phyloP scores from a whole-genome alignment of 2,888 invertebrate genomes.

The Caenorhabditis zanzibari region DNA sequence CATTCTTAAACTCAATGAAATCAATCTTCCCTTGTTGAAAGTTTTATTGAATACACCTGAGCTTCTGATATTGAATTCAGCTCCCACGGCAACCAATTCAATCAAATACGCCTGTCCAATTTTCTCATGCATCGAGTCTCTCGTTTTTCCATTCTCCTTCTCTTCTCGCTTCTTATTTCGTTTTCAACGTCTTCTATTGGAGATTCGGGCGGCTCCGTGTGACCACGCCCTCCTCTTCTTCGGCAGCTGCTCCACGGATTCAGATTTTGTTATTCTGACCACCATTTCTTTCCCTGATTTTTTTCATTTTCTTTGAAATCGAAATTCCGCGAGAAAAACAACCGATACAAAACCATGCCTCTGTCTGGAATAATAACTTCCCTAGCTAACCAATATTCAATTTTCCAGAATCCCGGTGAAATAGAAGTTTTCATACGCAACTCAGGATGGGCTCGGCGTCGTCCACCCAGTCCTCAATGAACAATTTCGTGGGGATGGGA shows the following conservation, averaged over 20 bases:
- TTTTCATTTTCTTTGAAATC: neutral
- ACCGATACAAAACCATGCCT: conserved; percentile 24
- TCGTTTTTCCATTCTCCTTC: neutral
- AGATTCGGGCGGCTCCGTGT: conserved; percentile 16
- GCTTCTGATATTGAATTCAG: conserved; percentile 15
- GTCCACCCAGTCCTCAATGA: conserved; percentile 59
- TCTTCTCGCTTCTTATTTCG: conserved; percentile 2
- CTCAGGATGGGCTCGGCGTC: conserved; percentile 67
- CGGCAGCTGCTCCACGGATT: conserved; percentile 7
- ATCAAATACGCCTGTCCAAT: conserved; percentile 54
- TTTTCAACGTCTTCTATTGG: conserved; percentile 1
- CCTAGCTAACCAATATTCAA: neutral
- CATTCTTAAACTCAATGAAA: too few species aligned
- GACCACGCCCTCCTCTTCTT: conserved; percentile 33
- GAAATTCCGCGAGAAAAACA: conserved; percentile 3
- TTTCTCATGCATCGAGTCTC: conserved; percentile 26
- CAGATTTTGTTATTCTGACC: conserved; percentile 38
- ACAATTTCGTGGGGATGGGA: conserved; percentile 68
- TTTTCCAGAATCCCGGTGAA: neutral
- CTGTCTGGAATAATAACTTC: conserved; percentile 10
- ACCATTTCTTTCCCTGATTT: neutral
- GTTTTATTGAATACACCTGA: too few species aligned
- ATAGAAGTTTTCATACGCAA: neutral
- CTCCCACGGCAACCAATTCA: conserved; percentile 62
- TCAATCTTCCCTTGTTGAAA: neutral